Evolutionary conservation across 2,113 vertebrate genomes (phyloP).

Genomic region (Brienomyrus longianalis): DNA sequence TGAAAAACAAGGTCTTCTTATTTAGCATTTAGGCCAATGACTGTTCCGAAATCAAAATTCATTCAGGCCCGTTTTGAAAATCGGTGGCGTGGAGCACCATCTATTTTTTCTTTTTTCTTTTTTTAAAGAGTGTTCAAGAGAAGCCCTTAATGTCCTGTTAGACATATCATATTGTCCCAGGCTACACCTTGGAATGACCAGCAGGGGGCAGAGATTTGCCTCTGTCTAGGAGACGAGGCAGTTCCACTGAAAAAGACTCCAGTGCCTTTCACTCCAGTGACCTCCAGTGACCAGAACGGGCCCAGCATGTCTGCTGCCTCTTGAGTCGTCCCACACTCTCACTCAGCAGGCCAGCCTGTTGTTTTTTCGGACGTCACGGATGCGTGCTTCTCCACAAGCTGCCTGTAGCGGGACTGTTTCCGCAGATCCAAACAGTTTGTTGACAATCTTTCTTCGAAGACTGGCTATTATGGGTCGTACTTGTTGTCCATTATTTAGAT

Average conservation of each 20-base stretch:
- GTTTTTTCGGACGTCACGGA: neutral
- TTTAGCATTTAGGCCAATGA: constrained; percentile 18
- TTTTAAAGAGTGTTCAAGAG: neutral
- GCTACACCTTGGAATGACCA: neutral
- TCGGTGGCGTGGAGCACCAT: neutral
- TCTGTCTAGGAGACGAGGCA: constrained; percentile 30
- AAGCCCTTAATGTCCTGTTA: neutral
- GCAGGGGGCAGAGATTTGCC: constrained; percentile 5
- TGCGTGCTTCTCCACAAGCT: neutral
- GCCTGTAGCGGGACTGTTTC: neutral
- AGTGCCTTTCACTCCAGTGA: constrained; percentile 63
- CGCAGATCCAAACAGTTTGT: neutral
- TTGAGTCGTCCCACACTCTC: neutral
- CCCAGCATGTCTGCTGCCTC: neutral
- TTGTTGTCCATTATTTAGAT: neutral
- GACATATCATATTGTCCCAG: constrained; percentile 19
- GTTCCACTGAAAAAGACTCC: constrained; percentile 61
- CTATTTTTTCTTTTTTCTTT: neutral
- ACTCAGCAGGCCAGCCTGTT: neutral
- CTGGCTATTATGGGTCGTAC: neutral
- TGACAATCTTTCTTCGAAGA: neutral
- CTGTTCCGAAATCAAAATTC: constrained; percentile 20
- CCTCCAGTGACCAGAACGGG: constrained; percentile 27
- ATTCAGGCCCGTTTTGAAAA: constrained; percentile 18
- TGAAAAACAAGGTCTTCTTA: constrained; percentile 8